Evolutionary conservation across 2,888 invertebrate species (phyloP), one percentile per base, ranked within the genome.

Genomic region (Eustalomyia histrio): DNA sequence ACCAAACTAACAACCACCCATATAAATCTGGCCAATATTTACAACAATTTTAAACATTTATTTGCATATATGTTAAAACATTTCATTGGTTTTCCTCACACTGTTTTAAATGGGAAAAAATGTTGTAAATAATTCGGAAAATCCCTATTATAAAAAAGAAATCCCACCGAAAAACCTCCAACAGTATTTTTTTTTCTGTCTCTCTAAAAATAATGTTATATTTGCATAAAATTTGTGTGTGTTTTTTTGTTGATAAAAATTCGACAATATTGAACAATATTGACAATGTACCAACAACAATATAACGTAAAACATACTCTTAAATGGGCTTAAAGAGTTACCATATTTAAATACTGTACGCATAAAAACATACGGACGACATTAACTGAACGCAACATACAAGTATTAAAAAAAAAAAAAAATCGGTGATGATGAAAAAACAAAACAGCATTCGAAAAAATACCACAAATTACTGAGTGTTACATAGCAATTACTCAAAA

Each of bases 241-340:
- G 14, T 47, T 47, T 47, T n/a, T 47, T 47, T 47, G 43, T 47
- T 39, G n/a, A n/a, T 47, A 47, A 47, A 47, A 47, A n/a, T 47
- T 14, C 43, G n/a, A 47, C 43, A n/a, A 47, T n/a, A 47, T 67
- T 71, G 65, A n/a, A 72, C 71, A 74, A 78, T 57, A 78, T 78
- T 78, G 76, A 65, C 81, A 74, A 81, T 81, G 60, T 74, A 61
- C n/a, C 55, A 61, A 65, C 64, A 67, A 71, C 18, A 64, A 52
- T n/a, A 29, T 55, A 74, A 67, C 74, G 74, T 78, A 75, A 78
- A n/a, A n/a, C n/a, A n/a, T 78, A 53, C 63, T 67, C 74, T 78
- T 71, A 81, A 78, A 72, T 33, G 53, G 52, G 78, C 69, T 81
- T 78, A 78, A 71, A 72, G 63, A 50, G 71, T 69, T 74, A 71